Evolutionary conservation across 2,113 vertebrate species (phyloP), one percentile per base, ranked within the genome.

Genomic region (Sinocyclocheilus anshuiensis): DNA sequence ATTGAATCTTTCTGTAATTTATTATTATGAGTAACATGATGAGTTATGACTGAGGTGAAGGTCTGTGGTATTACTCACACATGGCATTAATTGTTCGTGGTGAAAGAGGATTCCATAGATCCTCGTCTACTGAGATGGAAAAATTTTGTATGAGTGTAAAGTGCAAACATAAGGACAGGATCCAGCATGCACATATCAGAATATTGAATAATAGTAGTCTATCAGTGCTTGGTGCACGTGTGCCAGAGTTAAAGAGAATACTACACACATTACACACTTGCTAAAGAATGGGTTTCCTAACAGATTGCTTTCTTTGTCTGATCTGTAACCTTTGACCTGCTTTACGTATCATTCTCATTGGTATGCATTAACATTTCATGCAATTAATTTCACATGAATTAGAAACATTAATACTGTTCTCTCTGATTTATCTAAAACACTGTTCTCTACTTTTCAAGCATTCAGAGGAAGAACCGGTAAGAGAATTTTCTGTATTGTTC

Each of bases 391-490:
- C 11, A 78, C 50, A 78, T 36, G 18, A 36, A 36, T 57, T 57
- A 78, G 29, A 59, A 61, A 63, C 71, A 42, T 6, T 42, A 4
- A 42, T 42, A 72, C 69, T 29, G 4, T 10, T 18, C 15, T 59
- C 15, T 22, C 20, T 39, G 18, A 63, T 55, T 33, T 57, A 78
- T 76, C 45, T 89, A 83, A 86, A 92, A 88, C 63, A 86, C 78
- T 93, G 88, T 94, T 78, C 92, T 93, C 87, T 95, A 91, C 83
- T 89, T 97, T 98, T 95, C 95, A 97, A 99, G 98, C 98, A 96
- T 93, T 74, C 97, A 86, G 96, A 97, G 94, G 98, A 98, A 33
- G 97, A 98, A 92, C 97, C 95, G 97, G 98, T 99, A 97, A 99
- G 98, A 95, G 11, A 80, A 4, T 29, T 67, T 26, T 86, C 89